Conservation (phyloP, 2,797 vertebrate genomes). For the Muscicapa striata region DNA sequence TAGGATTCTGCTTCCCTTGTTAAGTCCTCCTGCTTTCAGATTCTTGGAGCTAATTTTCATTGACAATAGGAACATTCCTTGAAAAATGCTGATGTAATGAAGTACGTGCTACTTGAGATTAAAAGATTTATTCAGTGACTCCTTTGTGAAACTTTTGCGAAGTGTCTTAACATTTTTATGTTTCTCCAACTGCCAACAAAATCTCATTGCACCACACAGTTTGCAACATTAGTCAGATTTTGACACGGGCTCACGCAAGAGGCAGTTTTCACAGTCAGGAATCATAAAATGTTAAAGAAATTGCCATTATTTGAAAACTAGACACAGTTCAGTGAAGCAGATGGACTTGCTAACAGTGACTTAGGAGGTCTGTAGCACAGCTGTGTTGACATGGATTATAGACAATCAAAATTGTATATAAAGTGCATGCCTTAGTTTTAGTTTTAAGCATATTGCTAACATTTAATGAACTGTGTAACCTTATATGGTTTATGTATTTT, state of each 20-base stretch:
- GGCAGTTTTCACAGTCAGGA: conserved; percentile 56
- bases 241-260: conserved; percentile 67
- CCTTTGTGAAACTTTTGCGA: conserved; percentile 49
- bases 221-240: conserved; percentile 71
- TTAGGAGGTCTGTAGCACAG: conserved; percentile 67
- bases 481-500: conserved; percentile 69
- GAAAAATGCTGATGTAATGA: conserved; percentile 71
- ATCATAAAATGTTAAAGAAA: conserved; percentile 58
- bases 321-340: conserved; percentile 50
- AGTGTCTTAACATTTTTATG: conserved; percentile 61
- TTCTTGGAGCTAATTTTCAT: conserved; percentile 67
- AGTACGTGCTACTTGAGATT: conserved; percentile 68
- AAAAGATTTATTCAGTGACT: conserved; percentile 65
- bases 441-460: conserved; percentile 69
- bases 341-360: conserved; percentile 60
- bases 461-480: conserved; percentile 72
- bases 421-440: conserved; percentile 65
- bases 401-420: conserved; percentile 73
- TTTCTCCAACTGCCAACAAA: conserved; percentile 66
- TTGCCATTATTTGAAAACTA: conserved; percentile 55
- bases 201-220: conserved; percentile 67
- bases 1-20: conserved; percentile 25
- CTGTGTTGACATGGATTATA: conserved; percentile 70
- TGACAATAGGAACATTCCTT: conserved; percentile 70
- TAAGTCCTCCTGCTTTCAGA: conserved; percentile 48